phyloP scores from a whole-genome alignment of 2,888 invertebrate genomes.

The Sepiola atlantica region DNA sequence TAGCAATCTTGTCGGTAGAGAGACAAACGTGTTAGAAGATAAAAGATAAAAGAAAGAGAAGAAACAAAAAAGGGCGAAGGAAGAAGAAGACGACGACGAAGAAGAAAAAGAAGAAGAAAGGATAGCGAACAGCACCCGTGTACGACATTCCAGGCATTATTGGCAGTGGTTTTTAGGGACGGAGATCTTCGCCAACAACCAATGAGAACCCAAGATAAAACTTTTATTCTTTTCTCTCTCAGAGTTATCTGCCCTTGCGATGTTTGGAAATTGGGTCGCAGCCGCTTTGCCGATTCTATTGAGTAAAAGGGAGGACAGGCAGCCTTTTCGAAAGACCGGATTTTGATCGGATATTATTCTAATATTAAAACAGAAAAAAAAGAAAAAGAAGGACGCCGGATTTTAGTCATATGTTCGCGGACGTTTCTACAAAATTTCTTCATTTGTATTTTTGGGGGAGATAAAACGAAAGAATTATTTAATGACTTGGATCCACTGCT shows the following conservation, averaged over 20 bases:
- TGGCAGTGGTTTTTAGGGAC: neutral
- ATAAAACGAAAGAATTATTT: neutral
- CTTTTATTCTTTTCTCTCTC: neutral
- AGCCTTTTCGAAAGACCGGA: neutral
- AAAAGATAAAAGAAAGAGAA: neutral
- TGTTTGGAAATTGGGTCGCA: neutral
- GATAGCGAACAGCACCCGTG: neutral
- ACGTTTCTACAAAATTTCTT: neutral
- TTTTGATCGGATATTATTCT: neutral
- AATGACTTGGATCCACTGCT: neutral
- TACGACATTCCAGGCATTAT: neutral
- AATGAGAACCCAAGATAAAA: neutral
- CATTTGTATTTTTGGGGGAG: neutral
- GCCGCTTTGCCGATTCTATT: neutral
- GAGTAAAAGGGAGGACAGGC: neutral
- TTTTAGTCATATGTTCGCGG: neutral
- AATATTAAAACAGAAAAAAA: neutral
- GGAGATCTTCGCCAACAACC: neutral
- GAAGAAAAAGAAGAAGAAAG: neutral
- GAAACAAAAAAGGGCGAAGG: too few relatives aligned
- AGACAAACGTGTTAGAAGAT: neutral
- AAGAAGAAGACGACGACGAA: neutral
- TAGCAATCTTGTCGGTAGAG: neutral
- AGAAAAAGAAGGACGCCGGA: neutral
- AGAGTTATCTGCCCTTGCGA: neutral